Evolutionary conservation across 2,113 vertebrate genomes (phyloP).

Genomic region (Sus scrofa): T2T-Sscrofa CM000820.6:37646501-37647000

Average conservation of each 20-base stretch:
- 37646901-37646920: background rate
- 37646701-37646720: background rate
- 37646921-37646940: background rate
- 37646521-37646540: background rate
- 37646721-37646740: background rate
- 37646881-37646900: too few relatives aligned
- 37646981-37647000: background rate
- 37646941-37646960: background rate
- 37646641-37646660: background rate
- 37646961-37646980: constrained; percentile 11
- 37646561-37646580: background rate
- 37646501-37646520: background rate
- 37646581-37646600: background rate
- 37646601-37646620: background rate
- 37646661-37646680: background rate
- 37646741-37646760: background rate
- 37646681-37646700: background rate
- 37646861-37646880: background rate
- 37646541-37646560: background rate
- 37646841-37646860: background rate
- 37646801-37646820: background rate
- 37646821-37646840: background rate
- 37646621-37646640: background rate
- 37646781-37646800: background rate
- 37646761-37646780: background rate